These are phyloP conservation scores for Lethenteron reissneri DNA, from an alignment of 2,113 vertebrate species.

Conservation along the genomic window DNA sequence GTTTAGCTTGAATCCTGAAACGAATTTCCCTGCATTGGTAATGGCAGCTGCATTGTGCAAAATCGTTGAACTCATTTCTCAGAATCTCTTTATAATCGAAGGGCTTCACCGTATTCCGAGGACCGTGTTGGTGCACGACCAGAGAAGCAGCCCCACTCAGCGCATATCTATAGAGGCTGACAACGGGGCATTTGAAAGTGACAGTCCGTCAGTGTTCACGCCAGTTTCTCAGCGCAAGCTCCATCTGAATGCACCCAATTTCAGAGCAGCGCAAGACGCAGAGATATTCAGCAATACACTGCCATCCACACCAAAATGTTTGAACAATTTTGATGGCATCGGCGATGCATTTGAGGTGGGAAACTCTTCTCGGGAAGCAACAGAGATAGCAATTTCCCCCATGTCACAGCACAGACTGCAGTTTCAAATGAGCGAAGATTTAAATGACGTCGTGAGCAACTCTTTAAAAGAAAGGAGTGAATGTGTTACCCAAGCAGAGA, in stretches of 20 bases:
- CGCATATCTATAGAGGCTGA: neutral
- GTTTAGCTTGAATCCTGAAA: conserved; percentile 20
- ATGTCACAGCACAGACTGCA: no score
- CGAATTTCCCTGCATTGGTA: conserved; percentile 28
- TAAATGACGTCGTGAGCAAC: no score
- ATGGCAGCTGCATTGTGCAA: conserved; percentile 39
- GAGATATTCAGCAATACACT: no score
- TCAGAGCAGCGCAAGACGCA: no score
- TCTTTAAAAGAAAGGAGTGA: no score
- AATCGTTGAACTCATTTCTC: conserved; percentile 55
- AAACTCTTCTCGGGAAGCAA: no score
- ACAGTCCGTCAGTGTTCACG: neutral
- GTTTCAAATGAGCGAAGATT: no score
- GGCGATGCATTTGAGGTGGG: no score
- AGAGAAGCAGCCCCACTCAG: neutral
- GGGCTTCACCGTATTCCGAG: conserved; percentile 39
- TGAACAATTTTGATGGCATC: no score
- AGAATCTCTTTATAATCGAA: conserved; percentile 75
- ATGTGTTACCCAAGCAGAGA: no score
- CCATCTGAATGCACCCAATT: neutral
- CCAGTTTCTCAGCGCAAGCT: neutral
- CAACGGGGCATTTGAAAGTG: conserved; percentile 8
- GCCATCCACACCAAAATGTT: no score
- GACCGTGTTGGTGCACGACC: conserved; percentile 4
- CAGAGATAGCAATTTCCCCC: no score